Conservation (phyloP, 2,888 invertebrate genomes). For the Agrilus biguttatus region DNA sequence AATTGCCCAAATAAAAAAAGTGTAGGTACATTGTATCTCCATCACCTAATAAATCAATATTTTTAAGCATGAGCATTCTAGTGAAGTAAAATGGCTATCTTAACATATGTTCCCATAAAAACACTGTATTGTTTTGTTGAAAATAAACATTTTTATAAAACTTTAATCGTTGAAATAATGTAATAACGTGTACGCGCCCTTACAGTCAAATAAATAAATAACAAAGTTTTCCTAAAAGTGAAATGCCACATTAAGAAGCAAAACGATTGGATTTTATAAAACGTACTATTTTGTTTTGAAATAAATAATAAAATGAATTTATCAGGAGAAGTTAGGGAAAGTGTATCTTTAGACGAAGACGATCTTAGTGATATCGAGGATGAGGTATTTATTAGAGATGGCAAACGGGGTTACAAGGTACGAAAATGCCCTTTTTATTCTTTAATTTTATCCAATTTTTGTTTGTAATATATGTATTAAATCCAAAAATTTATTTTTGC, state of each 20-base stretch:
- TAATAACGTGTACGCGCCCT: constrained; percentile 9
- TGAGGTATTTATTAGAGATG: constrained; percentile 63
- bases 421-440: neutral
- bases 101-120: constrained; percentile 6
- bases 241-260: too few relatives aligned
- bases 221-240: too few relatives aligned
- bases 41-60: constrained; percentile 16
- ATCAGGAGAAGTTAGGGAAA: constrained; percentile 49
- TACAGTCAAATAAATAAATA: neutral
- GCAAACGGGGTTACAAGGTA: constrained; percentile 47
- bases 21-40: neutral
- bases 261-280: too few relatives aligned
- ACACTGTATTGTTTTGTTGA: neutral
- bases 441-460: neutral
- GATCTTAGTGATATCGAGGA: constrained; percentile 62
- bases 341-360: constrained; percentile 49
- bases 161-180: neutral
- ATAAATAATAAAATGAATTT: constrained; percentile 30
- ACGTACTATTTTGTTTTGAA: too few relatives aligned
- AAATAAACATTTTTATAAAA: constrained; percentile 1
- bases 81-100: neutral
- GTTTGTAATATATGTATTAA: neutral
- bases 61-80: constrained; percentile 14
- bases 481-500: neutral
- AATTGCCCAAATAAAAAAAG: too few relatives aligned